Evolutionary conservation across 2,888 invertebrate genomes (phyloP), one percentile per base, ranked within the genome.

Genomic region (Campopleginae sp.): DNA sequence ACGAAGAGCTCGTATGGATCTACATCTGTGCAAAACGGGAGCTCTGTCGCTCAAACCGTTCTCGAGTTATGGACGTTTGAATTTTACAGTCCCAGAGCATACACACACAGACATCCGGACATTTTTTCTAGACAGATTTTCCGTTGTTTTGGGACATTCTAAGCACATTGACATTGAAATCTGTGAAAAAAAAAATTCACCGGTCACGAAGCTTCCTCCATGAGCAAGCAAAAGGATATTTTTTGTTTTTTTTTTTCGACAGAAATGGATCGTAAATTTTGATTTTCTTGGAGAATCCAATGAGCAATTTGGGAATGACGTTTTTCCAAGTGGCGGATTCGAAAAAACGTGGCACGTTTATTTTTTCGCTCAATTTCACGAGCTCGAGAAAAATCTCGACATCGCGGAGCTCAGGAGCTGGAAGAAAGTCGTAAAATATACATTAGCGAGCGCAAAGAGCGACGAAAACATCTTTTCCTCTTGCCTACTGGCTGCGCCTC

Each of bases 391-490:
- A 31, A 75, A 46, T 31, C 12, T 31, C 1, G 19, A 33, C 75
- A 46, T 14, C 23, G 5, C 8, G 8, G n/a, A 31, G 61, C 31
- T 44, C 48, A 63, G 63, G 48, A 63, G 44, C 31, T 63, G 31
- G n/a, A 27, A 19, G 38, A 63, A 75, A 46, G 44, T 63, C 46
- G 44, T 46, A 31, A n/a, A 75, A 75, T 75, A 63, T 63, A 63
- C 44, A 63, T 75, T 63, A 58, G 46, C 63, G 33, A 46, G 19
- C 63, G 42, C 31, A 75, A 63, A 63, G 46, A 63, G 46, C 46
- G 63, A 63, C 63, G 63, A 63, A 42, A 75, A 17, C 63, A 63
- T 63, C 75, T 27, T 75, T 44, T 63, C 61, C 42, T 14, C 14
- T 27, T 27, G 58, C 23, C 48, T n/a, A n/a, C 31, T 4, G 2